Conservation (phyloP, 2,113 vertebrate genomes). For the Cacatua alba region DNA sequence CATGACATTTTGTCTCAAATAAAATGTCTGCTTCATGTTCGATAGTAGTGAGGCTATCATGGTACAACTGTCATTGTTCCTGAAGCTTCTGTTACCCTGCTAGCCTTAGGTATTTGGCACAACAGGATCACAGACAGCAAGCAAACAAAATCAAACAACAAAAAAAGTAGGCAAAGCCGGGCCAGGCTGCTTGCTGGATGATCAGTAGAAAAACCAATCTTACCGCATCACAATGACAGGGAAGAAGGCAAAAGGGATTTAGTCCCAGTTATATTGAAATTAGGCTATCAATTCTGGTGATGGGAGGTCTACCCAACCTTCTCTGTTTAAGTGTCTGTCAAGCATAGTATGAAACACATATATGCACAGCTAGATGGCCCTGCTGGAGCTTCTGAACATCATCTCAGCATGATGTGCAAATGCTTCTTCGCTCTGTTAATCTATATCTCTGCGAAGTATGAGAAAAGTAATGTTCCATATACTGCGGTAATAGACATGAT, state of each 20-base stretch:
- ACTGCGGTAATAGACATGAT: not conserved
- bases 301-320: not conserved
- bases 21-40: not conserved
- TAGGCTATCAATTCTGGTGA: not conserved
- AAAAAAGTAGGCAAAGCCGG: not conserved
- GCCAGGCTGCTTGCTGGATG: not conserved
- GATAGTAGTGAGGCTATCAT: not conserved
- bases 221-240: not conserved
- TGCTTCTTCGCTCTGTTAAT: not conserved
- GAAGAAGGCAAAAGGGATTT: not conserved
- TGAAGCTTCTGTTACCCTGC: not conserved
- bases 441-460: not conserved
- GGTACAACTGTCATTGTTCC: not conserved
- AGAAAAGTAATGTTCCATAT: conserved; percentile 37
- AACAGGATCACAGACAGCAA: not conserved
- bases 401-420: conserved; percentile 1
- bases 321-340: conserved; percentile 21
- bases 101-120: not conserved
- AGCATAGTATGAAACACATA: not conserved
- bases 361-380: not conserved
- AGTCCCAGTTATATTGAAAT: not conserved
- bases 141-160: not conserved
- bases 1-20: not conserved
- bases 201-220: not conserved
- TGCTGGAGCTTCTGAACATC: not conserved